Base-by-base conservation (phyloP, 1,140 invertebrate species). In the Ceratina japonica region DNA sequence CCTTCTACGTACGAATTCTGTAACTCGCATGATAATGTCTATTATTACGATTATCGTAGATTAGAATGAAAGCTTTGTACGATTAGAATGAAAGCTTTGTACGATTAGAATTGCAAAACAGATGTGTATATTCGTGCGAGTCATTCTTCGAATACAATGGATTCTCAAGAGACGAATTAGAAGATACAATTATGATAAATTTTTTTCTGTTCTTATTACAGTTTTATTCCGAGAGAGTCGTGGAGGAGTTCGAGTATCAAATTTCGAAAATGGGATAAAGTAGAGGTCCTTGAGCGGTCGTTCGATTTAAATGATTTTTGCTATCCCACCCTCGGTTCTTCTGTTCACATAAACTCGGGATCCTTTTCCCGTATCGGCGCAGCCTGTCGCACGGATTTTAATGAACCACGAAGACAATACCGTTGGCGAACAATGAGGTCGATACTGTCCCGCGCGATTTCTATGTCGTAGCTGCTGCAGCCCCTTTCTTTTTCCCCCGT, bases 351-450 rank as follows among this genome's bases (percentile, higher is more conserved):
- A 44, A 44, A 44, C 37, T 44, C 37, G 37, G 37, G 37, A 44
- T 44, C 54, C 5, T 56, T 56, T n/a, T 56, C 54, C 15, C n/a
- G 54, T 16, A n/a, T 56, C 54, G n/a, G 15, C n/a, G 15, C 54
- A 10, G 54, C 54, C n/a, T 56, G 54, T 13, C 54, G 54, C 54
- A 0, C 18, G 18, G 54, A 74, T 66, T 79, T 59, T 74, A 76
- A 80, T 27, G 59, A 64, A 68, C 10, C 65, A 52, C 74, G 59
- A 80, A 37, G 74, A 80, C 74, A 80, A 80, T 76, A 52, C 54
- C 37, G 18, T 64, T 44, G 18, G 18, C 18, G 73, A 77, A 80
- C 74, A 80, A 80, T 80, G 70, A 76, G 79, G 15, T 70, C 79
- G 74, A 77, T 79, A 70, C 74, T 51, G 73, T 63, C 37, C 37